phyloP scores from a whole-genome alignment of 2,113 vertebrate genomes.

The Catharus fuscescens region DNA sequence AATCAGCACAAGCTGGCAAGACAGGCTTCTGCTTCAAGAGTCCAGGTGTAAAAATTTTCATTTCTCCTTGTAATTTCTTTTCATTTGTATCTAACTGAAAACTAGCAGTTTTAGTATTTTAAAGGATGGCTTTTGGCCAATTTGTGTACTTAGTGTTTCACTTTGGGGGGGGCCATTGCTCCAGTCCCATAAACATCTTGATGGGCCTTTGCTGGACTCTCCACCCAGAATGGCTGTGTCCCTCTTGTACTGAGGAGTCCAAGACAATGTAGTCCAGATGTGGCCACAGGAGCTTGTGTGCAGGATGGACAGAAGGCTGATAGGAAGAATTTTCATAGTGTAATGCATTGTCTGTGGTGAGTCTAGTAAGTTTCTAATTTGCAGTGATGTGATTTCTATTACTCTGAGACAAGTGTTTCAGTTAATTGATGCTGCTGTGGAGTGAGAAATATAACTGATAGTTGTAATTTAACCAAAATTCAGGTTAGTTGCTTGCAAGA shows the following conservation, averaged over 20 bases:
- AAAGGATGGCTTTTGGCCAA: neutral
- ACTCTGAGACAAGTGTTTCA: neutral
- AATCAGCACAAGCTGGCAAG: neutral
- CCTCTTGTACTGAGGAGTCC: neutral
- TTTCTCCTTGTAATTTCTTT: neutral
- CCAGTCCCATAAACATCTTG: no score
- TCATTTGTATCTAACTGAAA: neutral
- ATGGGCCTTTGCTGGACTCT: neutral
- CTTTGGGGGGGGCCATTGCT: neutral
- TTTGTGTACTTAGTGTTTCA: neutral
- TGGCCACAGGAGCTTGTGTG: neutral
- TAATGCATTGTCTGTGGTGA: neutral
- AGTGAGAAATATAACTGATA: neutral
- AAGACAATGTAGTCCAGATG: neutral
- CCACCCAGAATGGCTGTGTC: rapidly evolving
- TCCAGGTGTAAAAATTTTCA: neutral
- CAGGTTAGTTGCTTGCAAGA: neutral
- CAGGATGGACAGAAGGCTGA: neutral
- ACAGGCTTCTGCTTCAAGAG: neutral
- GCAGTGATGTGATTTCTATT: neutral
- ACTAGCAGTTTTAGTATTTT: neutral
- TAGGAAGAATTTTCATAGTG: neutral
- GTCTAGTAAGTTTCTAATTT: neutral
- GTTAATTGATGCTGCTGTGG: neutral
- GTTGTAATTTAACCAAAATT: neutral